These are phyloP conservation scores for Puntigrus tetrazona DNA, from an alignment of 2,113 vertebrate species.

Conservation along the genomic window DNA sequence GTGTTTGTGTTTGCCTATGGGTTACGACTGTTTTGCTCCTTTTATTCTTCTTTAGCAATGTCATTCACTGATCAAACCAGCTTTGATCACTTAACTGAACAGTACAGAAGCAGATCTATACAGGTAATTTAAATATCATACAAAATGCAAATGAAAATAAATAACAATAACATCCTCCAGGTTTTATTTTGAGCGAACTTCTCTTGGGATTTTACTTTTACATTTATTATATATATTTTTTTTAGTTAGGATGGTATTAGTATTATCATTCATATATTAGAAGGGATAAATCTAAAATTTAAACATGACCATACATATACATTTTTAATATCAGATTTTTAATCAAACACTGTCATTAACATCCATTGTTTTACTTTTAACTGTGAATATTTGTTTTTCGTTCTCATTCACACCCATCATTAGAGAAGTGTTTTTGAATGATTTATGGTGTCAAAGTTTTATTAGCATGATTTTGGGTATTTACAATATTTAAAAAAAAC, in stretches of 20 bases:
- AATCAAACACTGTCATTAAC: not conserved
- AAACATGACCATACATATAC: not conserved
- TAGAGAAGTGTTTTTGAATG: not conserved
- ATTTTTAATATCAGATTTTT: not conserved
- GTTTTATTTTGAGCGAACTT: not conserved
- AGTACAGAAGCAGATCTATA: not conserved
- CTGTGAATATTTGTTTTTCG: too few relatives aligned
- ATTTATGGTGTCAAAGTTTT: not conserved
- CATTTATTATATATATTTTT: too few relatives aligned
- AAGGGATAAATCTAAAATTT: not conserved
- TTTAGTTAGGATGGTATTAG: too few relatives aligned
- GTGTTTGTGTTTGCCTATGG: not conserved
- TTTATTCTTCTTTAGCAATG: not conserved
- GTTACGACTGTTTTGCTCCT: too few relatives aligned
- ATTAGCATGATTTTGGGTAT: not conserved
- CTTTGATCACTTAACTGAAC: not conserved
- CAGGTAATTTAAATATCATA: not conserved
- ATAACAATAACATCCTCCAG: not conserved
- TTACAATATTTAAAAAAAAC: not conserved
- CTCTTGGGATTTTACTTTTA: not conserved
- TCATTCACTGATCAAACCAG: not conserved
- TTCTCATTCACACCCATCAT: not conserved
- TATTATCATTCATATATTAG: too few relatives aligned
- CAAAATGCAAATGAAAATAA: not conserved
- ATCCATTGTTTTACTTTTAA: too few relatives aligned